Percentiles rank a stretch among this genome's conserved stretches.
Conservation (phyloP, 2,888 invertebrate genomes). For the Melinaea menophilus region DNA sequence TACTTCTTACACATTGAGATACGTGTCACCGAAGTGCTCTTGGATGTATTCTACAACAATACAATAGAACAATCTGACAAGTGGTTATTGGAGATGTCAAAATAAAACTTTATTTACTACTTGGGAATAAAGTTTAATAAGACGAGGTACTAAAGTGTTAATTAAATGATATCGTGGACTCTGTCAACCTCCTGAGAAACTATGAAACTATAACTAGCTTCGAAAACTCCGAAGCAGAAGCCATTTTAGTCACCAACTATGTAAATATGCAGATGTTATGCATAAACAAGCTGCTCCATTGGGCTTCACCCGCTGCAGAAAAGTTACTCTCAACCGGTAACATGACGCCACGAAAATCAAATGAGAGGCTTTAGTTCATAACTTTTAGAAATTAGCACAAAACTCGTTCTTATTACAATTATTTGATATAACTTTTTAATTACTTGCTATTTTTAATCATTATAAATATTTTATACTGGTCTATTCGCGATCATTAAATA, state of each 20-base stretch:
- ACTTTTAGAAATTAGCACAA: background rate
- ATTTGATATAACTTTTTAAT: too few species aligned
- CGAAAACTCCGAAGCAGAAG: conserved; percentile 23
- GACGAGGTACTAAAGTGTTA: conserved; percentile 4
- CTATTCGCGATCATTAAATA: too few species aligned
- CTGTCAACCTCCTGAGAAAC: conserved; percentile 6
- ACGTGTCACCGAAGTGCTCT: background rate
- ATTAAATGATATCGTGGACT: background rate
- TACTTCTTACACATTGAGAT: conserved; percentile 2
- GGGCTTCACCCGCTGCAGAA: conserved; percentile 29
- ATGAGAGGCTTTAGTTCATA: conserved; percentile 15
- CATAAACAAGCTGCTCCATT: conserved; percentile 33
- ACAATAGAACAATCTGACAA: background rate
- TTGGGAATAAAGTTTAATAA: background rate
- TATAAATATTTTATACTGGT: too few species aligned
- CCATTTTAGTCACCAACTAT: conserved; percentile 29
- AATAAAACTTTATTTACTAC: background rate
- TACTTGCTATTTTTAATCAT: too few species aligned
- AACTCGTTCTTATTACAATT: background rate
- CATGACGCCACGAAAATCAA: conserved; percentile 22
- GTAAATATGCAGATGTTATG: conserved; percentile 33
- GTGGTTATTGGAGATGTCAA: background rate
- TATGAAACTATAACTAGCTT: conserved; percentile 19
- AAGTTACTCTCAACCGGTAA: conserved; percentile 25
- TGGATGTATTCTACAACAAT: background rate